phyloP scores from a whole-genome alignment of 2,113 vertebrate species.

The Thalassoma bifasciatum region DNA sequence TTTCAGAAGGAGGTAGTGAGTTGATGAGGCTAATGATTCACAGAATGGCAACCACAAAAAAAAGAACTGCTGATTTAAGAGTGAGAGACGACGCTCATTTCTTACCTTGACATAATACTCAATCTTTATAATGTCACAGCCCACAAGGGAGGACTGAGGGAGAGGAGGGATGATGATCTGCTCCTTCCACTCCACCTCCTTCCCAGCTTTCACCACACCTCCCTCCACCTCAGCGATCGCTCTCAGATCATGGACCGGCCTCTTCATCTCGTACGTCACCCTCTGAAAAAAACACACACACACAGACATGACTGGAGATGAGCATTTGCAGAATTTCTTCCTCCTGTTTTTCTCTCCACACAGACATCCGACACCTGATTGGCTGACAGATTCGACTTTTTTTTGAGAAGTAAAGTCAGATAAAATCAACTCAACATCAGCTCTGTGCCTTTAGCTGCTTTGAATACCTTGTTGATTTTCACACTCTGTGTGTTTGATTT shows the following conservation, averaged over 20 bases:
- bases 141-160: slow-evolving; percentile 90
- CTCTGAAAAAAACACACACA: slow-evolving; percentile 80
- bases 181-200: slow-evolving; percentile 91
- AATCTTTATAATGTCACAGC: slow-evolving; percentile 93
- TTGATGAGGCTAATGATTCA: not conserved
- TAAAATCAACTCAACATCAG: not conserved
- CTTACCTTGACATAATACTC: slow-evolving; percentile 93
- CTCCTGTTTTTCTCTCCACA: too few relatives aligned
- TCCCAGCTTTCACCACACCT: slow-evolving; percentile 88
- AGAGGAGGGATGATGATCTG: slow-evolving; percentile 93
- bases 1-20: not conserved
- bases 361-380: too few relatives aligned
- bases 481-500: not conserved
- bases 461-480: not conserved
- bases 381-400: too few relatives aligned
- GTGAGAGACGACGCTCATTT: not conserved
- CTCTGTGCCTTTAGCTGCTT: not conserved
- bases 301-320: not conserved
- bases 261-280: slow-evolving; percentile 94
- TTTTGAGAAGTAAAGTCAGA: too few relatives aligned
- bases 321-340: not conserved
- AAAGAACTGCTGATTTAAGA: not conserved
- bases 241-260: slow-evolving; percentile 86
- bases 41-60: not conserved
- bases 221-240: slow-evolving; percentile 91